Base-by-base conservation (phyloP, 1,140 invertebrate species). In the Mya arenaria region DNA sequence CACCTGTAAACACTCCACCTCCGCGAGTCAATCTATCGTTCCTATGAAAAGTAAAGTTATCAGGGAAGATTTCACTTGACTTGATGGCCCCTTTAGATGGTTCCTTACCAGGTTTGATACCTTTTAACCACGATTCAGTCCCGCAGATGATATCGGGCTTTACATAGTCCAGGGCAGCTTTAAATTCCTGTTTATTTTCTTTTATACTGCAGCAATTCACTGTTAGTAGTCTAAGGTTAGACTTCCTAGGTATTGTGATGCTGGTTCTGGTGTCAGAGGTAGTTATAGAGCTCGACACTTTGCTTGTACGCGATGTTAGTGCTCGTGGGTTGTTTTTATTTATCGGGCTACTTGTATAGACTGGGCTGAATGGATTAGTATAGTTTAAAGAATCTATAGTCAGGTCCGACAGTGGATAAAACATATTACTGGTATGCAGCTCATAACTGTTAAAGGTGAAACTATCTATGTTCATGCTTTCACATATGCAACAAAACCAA, bases 401-500 rank as follows among this genome's bases (percentile, higher is more conserved):
- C 4, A 72, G 10, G 25, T 60, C 19, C n/a, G 15, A 30, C 25
- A 62, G 37, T 52, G 73, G 58, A 15, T 44, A 4, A 52, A 30
- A 65, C 30, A 30, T 28, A 62, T 62, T 62, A 23, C 15, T 23
- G 17, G 32, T 34, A 23, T 62, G 15, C 30, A 68, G 6, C 28
- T 68, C 34, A 41, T 37, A 68, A 28, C 74, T 77, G 32, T 32
- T 62, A 48, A 65, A 65, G 10, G 44, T 77, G 32, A 77, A 63
- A 48, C 28, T 65, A 28, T 4, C 34, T 17, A 77, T 36, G 39
- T 72, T 48, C n/a, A 62, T 23, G 56, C 36, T 81, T 3, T 63
- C 68, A 62, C 66, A 81, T 63, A 77, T 77, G 39, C 82, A 72
- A 58, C 78, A 82, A 15, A 69, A 36, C 72, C 74, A 77, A 13